These are phyloP conservation scores for Lissonota sp. DNA, from an alignment of 2,888 invertebrate genomes.

Conservation along the genomic window DNA sequence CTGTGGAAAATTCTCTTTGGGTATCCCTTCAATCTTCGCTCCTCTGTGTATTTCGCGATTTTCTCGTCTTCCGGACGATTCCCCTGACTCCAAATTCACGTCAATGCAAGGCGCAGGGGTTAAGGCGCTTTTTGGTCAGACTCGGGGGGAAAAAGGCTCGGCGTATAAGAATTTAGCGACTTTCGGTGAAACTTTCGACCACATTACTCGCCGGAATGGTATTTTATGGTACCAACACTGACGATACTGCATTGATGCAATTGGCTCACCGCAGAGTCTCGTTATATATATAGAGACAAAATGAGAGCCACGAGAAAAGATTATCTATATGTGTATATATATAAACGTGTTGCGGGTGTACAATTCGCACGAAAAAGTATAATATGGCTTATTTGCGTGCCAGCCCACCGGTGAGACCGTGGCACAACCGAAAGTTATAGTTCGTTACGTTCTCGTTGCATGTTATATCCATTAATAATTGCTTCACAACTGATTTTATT, in stretches of 20 bases:
- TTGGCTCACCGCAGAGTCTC: slow-evolving; percentile 34
- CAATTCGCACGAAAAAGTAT: slow-evolving; percentile 72
- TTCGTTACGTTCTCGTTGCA: slow-evolving; percentile 76
- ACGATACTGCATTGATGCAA: slow-evolving; percentile 51
- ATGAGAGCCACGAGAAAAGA: slow-evolving; percentile 67
- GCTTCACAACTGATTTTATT: slow-evolving; percentile 81
- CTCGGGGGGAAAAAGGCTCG: neutral
- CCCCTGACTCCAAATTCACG: slow-evolving; percentile 35
- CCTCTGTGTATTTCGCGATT: slow-evolving; percentile 53
- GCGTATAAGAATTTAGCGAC: too few species aligned
- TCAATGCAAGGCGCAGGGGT: slow-evolving; percentile 46
- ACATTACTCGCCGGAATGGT: slow-evolving; percentile 17
- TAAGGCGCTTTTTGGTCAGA: slow-evolving; percentile 45
- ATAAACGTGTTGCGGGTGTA: slow-evolving; percentile 73
- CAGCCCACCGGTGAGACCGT: slow-evolving; percentile 29
- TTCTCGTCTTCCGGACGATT: slow-evolving; percentile 62
- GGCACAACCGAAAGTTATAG: slow-evolving; percentile 78
- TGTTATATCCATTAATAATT: slow-evolving; percentile 82
- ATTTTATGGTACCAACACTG: slow-evolving; percentile 43
- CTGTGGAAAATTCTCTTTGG: slow-evolving; percentile 74
- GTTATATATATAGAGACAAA: slow-evolving; percentile 31
- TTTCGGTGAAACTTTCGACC: slow-evolving; percentile 18
- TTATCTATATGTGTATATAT: slow-evolving; percentile 75
- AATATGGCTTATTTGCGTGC: slow-evolving; percentile 83
- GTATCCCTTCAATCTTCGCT: slow-evolving; percentile 57